phyloP scores from a whole-genome alignment of 2,888 invertebrate species.

The Aleiodes alternator region DNA sequence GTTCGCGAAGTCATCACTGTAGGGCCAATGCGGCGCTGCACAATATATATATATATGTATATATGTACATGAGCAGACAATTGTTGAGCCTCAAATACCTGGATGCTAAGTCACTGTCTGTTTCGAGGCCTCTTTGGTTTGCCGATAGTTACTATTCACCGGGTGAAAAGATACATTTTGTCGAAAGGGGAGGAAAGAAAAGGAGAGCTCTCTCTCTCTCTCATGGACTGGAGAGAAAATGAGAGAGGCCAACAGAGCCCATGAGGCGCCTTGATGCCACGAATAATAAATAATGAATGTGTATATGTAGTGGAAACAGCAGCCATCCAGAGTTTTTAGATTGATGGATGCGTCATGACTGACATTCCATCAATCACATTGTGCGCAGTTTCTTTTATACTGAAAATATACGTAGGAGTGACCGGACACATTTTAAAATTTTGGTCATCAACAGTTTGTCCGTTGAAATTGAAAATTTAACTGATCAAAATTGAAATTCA shows the following conservation, averaged over 20 bases:
- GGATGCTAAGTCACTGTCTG: conserved; percentile 66
- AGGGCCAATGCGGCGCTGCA: conserved; percentile 52
- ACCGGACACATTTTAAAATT: conserved; percentile 34
- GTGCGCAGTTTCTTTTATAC: conserved; percentile 1
- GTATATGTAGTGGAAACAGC: conserved; percentile 43
- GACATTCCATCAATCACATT: conserved; percentile 74
- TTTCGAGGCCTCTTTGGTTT: conserved; percentile 58
- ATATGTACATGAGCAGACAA: conserved; percentile 17
- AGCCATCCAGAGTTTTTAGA: conserved; percentile 60
- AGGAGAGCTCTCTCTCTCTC: conserved; percentile 34
- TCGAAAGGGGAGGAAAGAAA: conserved; percentile 39
- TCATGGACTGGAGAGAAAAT: conserved; percentile 47
- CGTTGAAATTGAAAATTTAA: neutral
- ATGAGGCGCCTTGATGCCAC: conserved; percentile 52
- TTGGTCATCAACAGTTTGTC: neutral
- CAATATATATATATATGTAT: conserved; percentile 16
- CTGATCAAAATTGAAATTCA: too few species aligned
- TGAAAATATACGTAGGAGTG: conserved; percentile 43
- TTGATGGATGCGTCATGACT: conserved; percentile 74
- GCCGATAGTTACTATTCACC: conserved; percentile 56
- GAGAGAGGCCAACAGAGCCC: conserved; percentile 35
- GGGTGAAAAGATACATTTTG: conserved; percentile 39
- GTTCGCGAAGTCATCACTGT: conserved; percentile 54
- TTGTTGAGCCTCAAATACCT: conserved; percentile 48
- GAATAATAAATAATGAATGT: conserved; percentile 72